Evolutionary conservation across 1,140 invertebrate species (phyloP).

Genomic region (Thaumetopoea pityocampa): DNA sequence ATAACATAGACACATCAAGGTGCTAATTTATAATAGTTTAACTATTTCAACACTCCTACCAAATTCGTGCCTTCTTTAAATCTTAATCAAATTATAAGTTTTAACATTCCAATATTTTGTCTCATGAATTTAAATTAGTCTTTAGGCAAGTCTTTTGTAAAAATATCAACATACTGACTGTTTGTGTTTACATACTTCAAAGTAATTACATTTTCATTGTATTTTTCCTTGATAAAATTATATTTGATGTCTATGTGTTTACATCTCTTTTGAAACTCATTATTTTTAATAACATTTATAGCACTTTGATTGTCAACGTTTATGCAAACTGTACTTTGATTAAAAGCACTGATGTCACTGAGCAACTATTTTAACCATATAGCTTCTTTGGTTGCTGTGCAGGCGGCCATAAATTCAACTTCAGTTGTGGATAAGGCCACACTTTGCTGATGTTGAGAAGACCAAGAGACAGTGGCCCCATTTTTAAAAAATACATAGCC

Average conservation of each 20-base stretch:
- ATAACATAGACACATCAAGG: no score
- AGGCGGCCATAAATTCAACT: conserved; percentile 16
- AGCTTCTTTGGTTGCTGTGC: conserved; percentile 19
- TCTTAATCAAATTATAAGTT: no score
- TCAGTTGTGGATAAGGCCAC: conserved; percentile 18
- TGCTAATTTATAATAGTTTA: no score
- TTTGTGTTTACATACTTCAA: conserved; percentile 15
- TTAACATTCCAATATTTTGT: no score
- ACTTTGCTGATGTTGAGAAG: conserved; percentile 16
- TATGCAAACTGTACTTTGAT: conserved; percentile 11
- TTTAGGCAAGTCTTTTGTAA: no score
- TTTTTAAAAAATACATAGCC: conserved; percentile 20
- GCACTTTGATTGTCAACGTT: conserved; percentile 20
- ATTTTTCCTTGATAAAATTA: conserved; percentile 23
- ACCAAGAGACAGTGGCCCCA: conserved; percentile 18
- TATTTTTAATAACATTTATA: conserved; percentile 18
- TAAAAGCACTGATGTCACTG: conserved; percentile 14
- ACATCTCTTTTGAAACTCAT: conserved; percentile 19
- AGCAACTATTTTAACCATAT: conserved; percentile 21
- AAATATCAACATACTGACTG: no score
- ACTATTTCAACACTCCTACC: no score
- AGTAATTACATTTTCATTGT: conserved; percentile 15
- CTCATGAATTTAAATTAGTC: no score
- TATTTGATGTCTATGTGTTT: conserved; percentile 21
- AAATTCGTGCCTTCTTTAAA: no score